A percentile compares a stretch with the other conserved stretches of the same genome.
phyloP scores from a whole-genome alignment of 2,797 vertebrate genomes.

The Moxostoma hubbsi region DNA sequence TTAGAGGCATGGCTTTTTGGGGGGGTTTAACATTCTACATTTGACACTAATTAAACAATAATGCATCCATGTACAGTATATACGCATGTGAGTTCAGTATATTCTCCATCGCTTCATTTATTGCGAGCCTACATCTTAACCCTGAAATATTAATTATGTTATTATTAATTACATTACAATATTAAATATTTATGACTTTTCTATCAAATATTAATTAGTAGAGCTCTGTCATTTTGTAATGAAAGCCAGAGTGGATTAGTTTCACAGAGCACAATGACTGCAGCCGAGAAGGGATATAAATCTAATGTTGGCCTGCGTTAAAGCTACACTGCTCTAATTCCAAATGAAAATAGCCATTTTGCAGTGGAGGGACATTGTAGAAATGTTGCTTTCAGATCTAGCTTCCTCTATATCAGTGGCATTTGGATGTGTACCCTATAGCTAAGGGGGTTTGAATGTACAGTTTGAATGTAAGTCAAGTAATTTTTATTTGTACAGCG shows the following conservation, averaged over 20 bases:
- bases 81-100: constrained; percentile 4
- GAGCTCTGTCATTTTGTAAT: constrained; percentile 58
- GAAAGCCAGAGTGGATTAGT: constrained; percentile 59
- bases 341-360: background rate
- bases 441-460: constrained; percentile 26
- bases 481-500: no score
- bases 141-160: constrained; percentile 63
- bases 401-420: constrained; percentile 7
- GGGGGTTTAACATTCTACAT: background rate
- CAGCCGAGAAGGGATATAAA: constrained; percentile 46
- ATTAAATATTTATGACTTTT: constrained; percentile 62
- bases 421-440: constrained; percentile 32
- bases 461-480: no score
- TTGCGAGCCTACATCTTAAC: constrained; percentile 53
- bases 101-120: constrained; percentile 34
- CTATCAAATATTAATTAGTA: constrained; percentile 64
- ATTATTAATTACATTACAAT: constrained; percentile 62
- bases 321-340: constrained; percentile 20
- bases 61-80: constrained; percentile 28
- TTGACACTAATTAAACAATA: constrained; percentile 25
- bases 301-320: constrained; percentile 25
- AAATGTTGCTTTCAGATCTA: constrained; percentile 9
- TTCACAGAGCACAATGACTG: constrained; percentile 40
- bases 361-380: background rate
- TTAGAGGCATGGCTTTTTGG: constrained; percentile 11